A percentile compares a stretch with the other conserved stretches of the same genome.
Conservation (phyloP, 2,888 invertebrate genomes). For the Dryobota labecula region DNA sequence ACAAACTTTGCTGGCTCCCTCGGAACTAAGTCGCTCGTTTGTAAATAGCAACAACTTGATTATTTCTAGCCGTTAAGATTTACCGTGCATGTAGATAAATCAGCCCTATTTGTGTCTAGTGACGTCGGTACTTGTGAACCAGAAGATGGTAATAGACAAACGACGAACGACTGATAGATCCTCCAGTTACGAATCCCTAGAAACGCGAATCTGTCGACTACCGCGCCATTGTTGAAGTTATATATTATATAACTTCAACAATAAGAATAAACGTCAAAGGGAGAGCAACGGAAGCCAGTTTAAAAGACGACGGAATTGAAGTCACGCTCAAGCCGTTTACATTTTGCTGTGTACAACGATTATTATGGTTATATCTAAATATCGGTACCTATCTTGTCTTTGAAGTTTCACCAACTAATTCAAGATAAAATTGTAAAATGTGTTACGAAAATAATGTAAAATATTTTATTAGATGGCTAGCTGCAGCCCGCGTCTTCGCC, state of each 20-base stretch:
- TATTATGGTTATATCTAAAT: background rate
- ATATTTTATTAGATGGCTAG: too few species aligned
- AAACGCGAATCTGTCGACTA: conserved; percentile 27
- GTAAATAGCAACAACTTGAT: too few species aligned
- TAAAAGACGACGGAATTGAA: conserved; percentile 26
- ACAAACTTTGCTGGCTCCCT: too few species aligned
- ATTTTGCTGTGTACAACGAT: conserved; percentile 4
- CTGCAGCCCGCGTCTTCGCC: too few species aligned
- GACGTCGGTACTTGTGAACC: background rate
- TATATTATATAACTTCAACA: too few species aligned
- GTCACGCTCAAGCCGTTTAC: conserved; percentile 9
- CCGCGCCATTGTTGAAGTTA: conserved; percentile 36
- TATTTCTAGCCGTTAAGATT: too few species aligned
- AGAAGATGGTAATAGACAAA: conserved; percentile 6
- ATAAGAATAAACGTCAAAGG: conserved; percentile 42
- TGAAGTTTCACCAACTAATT: background rate
- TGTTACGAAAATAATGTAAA: background rate
- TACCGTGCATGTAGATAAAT: background rate
- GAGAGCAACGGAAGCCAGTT: conserved; percentile 26
- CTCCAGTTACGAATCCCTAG: conserved; percentile 21
- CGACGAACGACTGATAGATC: conserved; percentile 16
- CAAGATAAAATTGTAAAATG: background rate
- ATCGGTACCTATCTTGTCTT: background rate
- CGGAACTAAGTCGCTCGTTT: too few species aligned
- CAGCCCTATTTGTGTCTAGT: background rate